Percentiles rank a stretch among this genome's conserved stretches.
These are phyloP conservation scores for Scolanthus callimorphus DNA, from an alignment of 92 coral and sea anemone species.

Conservation along the genomic window DNA sequence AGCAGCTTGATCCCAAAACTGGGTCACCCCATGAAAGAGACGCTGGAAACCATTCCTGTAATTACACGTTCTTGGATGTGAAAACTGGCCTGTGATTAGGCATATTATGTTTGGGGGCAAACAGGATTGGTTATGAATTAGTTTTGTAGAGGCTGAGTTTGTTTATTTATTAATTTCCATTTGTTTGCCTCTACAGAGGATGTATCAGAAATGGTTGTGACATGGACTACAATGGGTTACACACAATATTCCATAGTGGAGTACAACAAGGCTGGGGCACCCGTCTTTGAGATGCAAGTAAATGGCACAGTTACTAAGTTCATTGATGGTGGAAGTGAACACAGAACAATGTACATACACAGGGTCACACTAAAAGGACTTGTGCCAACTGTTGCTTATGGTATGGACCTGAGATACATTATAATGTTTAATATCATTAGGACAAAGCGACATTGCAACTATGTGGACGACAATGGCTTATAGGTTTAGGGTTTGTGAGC, in stretches of 20 bases:
- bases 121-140: no score
- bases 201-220: slow-evolving; percentile 79
- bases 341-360: slow-evolving; percentile 77
- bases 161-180: background rate
- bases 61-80: no score
- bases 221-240: slow-evolving; percentile 76
- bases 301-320: slow-evolving; percentile 68
- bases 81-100: no score
- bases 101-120: no score
- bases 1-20: no score
- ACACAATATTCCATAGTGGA: slow-evolving; percentile 72
- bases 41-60: no score
- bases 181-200: slow-evolving; percentile 36
- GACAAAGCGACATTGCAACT: no score
- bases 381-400: slow-evolving; percentile 62
- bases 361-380: slow-evolving; percentile 80
- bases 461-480: no score
- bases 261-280: slow-evolving; percentile 65
- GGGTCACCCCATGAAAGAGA: no score
- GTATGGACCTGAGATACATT: slow-evolving; percentile 30
- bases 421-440: no score
- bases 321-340: slow-evolving; percentile 74
- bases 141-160: background rate
- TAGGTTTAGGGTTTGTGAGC: no score
- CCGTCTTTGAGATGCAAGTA: slow-evolving; percentile 38